Percentiles rank a stretch among this genome's conserved stretches.
Conservation (phyloP, 2,888 invertebrate genomes). For the Helleia helle region DNA sequence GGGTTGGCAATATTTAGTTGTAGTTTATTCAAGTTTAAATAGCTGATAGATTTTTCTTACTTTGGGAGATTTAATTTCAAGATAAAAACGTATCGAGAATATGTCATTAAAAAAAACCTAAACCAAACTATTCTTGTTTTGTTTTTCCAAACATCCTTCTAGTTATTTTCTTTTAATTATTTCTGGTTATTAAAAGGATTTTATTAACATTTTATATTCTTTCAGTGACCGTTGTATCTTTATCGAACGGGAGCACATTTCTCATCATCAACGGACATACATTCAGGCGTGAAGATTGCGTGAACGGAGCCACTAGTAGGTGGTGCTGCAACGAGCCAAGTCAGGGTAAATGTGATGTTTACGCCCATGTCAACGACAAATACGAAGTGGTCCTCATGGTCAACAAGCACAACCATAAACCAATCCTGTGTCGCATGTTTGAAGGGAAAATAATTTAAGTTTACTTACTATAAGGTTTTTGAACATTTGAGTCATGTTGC, state of each 20-base stretch:
- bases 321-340: constrained; percentile 49
- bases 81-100: too few relatives aligned
- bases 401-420: constrained; percentile 47
- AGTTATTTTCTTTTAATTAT: too few relatives aligned
- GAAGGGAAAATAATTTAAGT: constrained; percentile 43
- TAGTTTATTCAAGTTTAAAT: too few relatives aligned
- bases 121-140: too few relatives aligned
- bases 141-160: too few relatives aligned
- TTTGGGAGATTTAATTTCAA: too few relatives aligned
- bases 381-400: constrained; percentile 41
- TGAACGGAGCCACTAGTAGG: constrained; percentile 34
- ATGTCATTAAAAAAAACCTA: too few relatives aligned
- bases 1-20: too few relatives aligned
- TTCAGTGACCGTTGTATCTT: constrained; percentile 49
- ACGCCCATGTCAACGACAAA: constrained; percentile 45
- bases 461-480: constrained; percentile 10
- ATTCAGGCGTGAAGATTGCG: constrained; percentile 39
- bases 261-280: constrained; percentile 53
- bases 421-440: constrained; percentile 42
- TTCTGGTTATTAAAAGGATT: too few relatives aligned
- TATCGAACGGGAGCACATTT: constrained; percentile 44
- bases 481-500: not conserved
- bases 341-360: constrained; percentile 42
- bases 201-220: constrained; percentile 18
- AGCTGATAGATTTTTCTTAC: too few relatives aligned